Evolutionary conservation across 2,888 invertebrate species (phyloP), one percentile per base, ranked within the genome.

Genomic region (Leucophora obtusa): DNA sequence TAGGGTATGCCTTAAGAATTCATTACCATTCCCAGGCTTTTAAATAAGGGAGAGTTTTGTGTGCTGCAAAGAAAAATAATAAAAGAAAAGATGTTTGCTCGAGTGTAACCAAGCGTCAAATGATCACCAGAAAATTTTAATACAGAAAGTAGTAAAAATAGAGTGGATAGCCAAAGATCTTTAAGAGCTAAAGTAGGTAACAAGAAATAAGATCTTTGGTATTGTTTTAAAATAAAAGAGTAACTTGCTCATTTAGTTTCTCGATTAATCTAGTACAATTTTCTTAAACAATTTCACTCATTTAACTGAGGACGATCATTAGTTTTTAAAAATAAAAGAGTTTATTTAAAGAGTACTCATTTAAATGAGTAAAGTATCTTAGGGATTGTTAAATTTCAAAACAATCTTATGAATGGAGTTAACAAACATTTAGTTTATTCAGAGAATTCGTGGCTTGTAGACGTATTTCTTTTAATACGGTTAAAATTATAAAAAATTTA

Each of bases 101-200:
- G 81, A 85, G 87, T 86, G 87, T 85, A 86, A 79, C 87, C 82
- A 85, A 86, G 86, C 87, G 84, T 84, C 83, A 88, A 88, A 87
- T 87, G 88, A 88, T 85, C 85, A 85, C 56, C 60, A 70, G 63
- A 63, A 76, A 70, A 63, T 70, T 76, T 69, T 5, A n/a, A 8
- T 72, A 8, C 15, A 50, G 33, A 11, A 71, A n/a, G 38, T 43
- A 38, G 1, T 1, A 9, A 28, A 69, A 59, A 9, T 14, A 58
- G 43, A 9, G 28, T 28, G 6, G 6, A 28, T 28, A 38, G 11
- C 33, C 35, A 33, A 62, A 54, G 56, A 18, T 9, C 2, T 9
- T 15, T 9, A 15, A n/a, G 11, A 21, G 21, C 54, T 14, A 56
- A 56, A 56, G 24, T 47, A 72, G 76, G 70, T 70, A 70, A 60